Base-by-base conservation (phyloP, 2,797 vertebrate genomes). In the Sebastes taczanowskii region DNA sequence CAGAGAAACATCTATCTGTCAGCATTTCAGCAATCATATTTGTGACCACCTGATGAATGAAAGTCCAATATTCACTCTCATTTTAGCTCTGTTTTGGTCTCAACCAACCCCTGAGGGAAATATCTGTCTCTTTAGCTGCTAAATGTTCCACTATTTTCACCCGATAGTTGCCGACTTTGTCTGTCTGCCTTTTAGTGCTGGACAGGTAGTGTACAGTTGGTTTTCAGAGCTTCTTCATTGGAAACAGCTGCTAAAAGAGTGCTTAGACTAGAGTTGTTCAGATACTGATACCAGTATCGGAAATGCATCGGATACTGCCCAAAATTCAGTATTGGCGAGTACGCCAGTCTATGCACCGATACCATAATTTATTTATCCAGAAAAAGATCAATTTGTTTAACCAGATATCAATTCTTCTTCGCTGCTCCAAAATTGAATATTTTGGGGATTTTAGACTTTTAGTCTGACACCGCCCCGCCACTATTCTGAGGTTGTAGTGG, bases 81-180 rank as follows among this genome's bases (percentile, higher is more conserved):
- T 77, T 53, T 55, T 30, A 23, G 23, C 66, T 77, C 66, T 42
- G 49, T 18, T 71, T 71, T 56, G 75, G 67, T 63, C 74, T 77
- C 42, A 6, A 62, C 23, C 49, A 16, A 6, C 27, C 13, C 13
- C 11, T 11, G 13, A n/a, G 3, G 2, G 9, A 22, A 70, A 18
- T 2, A 2, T 18, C 7, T 34, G 4, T 11, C 7, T 52, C 13
- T 38, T 38, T 38, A 38, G 35, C 35, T 2, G 35, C 35, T 38
- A 38, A 38, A 38, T 14, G 11, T 38, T 38, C 0, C 2, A 38
- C 18, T 38, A 0, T 74, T 61, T 64, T 56, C 20, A 25, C 9
- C 11, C 1, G 14, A 6, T 49, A 14, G 16, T 10, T 46, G 4
- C 27, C 5, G 6, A n/a, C 11, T 25, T 52, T 23, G 6, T 25